Evolutionary conservation across 2,888 invertebrate genomes (phyloP).

Genomic region (Melinaea marsaeus): DNA sequence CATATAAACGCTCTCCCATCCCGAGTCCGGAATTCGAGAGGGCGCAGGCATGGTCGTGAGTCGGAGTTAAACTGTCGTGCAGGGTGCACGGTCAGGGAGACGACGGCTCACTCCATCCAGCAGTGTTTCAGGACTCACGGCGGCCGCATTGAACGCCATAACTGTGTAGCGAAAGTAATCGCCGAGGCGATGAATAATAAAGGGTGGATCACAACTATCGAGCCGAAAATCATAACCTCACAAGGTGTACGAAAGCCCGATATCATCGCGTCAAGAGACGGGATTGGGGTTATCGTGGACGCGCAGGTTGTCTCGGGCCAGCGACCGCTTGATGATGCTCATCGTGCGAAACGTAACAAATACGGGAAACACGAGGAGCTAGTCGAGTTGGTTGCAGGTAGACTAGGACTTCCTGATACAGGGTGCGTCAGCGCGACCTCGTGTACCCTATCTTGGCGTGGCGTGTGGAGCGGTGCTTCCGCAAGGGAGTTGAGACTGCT

Average conservation of each 20-base stretch:
- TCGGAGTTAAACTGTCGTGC: constrained; percentile 40
- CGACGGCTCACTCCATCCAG: constrained; percentile 41
- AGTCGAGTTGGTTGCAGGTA: constrained; percentile 29
- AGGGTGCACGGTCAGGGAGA: constrained; percentile 40
- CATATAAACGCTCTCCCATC: constrained; percentile 44
- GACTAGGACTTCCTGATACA: constrained; percentile 30
- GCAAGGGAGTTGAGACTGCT: constrained; percentile 19
- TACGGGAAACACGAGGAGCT: constrained; percentile 35
- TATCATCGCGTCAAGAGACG: constrained; percentile 35
- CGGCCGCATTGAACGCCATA: constrained; percentile 42
- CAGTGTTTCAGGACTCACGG: constrained; percentile 40
- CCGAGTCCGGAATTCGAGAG: constrained; percentile 32
- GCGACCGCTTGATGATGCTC: constrained; percentile 32
- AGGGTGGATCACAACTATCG: constrained; percentile 35
- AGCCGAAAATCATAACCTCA: too few relatives aligned
- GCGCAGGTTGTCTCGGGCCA: constrained; percentile 45
- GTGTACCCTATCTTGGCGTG: constrained; percentile 35
- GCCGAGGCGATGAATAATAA: constrained; percentile 31
- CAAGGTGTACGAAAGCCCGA: constrained; percentile 44
- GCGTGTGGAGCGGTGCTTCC: constrained; percentile 32
- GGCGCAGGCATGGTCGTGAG: constrained; percentile 2
- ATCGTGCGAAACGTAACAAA: constrained; percentile 35
- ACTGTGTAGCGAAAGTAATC: constrained; percentile 36
- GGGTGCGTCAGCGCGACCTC: constrained; percentile 26
- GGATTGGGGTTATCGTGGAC: constrained; percentile 40